Percentiles rank a stretch among this genome's conserved stretches.
phyloP scores from a whole-genome alignment of 64 coral and sea anemone genomes.

The Actinia equina region DNA sequence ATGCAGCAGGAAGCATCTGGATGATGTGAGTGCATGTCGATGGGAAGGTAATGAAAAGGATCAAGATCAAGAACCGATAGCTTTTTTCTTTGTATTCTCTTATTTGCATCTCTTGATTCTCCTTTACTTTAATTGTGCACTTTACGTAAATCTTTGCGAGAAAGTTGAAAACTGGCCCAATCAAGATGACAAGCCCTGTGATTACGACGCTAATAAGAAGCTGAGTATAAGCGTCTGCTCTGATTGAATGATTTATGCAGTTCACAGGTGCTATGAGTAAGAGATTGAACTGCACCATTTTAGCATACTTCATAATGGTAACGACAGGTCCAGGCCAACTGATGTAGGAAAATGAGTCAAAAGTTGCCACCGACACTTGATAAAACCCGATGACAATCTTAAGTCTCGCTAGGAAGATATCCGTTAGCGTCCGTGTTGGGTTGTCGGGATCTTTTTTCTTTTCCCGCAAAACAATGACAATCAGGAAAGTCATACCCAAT shows the following conservation, averaged over 20 bases:
- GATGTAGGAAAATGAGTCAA: background rate
- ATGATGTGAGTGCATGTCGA: background rate
- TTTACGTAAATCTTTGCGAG: background rate
- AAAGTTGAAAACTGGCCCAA: background rate
- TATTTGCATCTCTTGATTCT: background rate
- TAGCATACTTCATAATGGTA: background rate
- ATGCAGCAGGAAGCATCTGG: background rate
- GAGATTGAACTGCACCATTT: constrained; percentile 15
- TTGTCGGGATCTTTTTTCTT: background rate
- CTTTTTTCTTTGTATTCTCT: too few species aligned
- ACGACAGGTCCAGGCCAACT: background rate
- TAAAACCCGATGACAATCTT: constrained; percentile 72
- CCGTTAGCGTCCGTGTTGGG: background rate
- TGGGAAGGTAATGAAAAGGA: constrained; percentile 27
- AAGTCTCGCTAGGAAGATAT: constrained; percentile 42
- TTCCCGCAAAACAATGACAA: background rate
- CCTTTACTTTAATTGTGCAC: background rate
- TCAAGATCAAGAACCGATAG: background rate
- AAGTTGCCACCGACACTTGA: constrained; percentile 29
- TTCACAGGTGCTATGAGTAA: background rate
- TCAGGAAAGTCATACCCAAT: background rate
- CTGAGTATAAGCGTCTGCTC: background rate
- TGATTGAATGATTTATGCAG: background rate
- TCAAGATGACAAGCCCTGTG: background rate
- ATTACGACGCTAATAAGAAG: background rate